These are phyloP conservation scores for Onthophagus sagittarius DNA, from an alignment of 2,888 invertebrate species.

Conservation along the genomic window DNA sequence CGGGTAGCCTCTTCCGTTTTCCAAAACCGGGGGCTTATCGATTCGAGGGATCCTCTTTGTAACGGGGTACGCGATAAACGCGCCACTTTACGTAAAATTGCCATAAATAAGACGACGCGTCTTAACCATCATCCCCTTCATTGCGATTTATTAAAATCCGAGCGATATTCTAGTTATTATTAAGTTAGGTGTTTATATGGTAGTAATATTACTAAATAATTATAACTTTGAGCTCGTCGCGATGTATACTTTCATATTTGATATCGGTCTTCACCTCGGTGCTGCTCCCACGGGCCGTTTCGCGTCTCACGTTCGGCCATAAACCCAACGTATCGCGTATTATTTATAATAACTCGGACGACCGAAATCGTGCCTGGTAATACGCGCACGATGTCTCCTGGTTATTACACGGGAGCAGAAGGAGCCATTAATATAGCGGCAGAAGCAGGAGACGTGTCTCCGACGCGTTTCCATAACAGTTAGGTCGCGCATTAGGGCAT, in stretches of 20 bases:
- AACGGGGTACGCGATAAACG: background rate
- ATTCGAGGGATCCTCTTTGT: background rate
- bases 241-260: background rate
- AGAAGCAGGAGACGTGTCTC: background rate
- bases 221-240: background rate
- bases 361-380: background rate
- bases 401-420: background rate
- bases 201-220: background rate
- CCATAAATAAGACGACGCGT: background rate
- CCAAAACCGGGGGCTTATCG: background rate
- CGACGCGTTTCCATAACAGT: constrained; percentile 7
- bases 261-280: background rate
- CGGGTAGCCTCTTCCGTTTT: background rate
- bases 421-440: background rate
- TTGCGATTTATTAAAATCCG: background rate
- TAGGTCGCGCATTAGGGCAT: constrained; percentile 12
- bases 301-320: background rate
- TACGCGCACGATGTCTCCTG: background rate
- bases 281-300: background rate
- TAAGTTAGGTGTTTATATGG: background rate
- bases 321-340: background rate
- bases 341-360: background rate
- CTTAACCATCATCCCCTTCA: background rate
- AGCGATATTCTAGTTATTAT: background rate
- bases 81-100: background rate